Percentiles rank a stretch among this genome's conserved stretches.
Conservation (phyloP, 2,888 invertebrate genomes). For the Tipula confusa region DNA sequence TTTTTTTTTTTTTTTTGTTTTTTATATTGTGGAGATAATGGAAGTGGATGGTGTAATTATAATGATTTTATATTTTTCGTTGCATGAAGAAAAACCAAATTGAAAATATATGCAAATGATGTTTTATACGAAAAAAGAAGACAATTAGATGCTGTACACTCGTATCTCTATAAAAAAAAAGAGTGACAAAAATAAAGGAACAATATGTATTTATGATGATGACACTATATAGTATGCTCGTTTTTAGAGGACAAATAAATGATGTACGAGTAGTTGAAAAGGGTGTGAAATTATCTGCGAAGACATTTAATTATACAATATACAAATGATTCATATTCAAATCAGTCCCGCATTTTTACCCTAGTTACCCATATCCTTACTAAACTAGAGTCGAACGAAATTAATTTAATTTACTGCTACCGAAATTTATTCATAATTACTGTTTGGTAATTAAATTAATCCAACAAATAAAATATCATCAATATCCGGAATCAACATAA, state of each 20-base stretch:
- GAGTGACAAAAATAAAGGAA: background rate
- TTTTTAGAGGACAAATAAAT: background rate
- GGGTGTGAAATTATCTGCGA: background rate
- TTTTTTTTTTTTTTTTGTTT: too few relatives aligned
- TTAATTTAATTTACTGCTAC: background rate
- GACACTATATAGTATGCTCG: background rate
- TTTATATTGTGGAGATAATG: background rate
- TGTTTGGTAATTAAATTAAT: background rate
- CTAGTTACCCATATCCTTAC: background rate
- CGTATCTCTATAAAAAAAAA: background rate
- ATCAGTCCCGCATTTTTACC: background rate
- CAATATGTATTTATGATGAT: background rate
- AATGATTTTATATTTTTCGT: background rate
- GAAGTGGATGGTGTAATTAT: background rate
- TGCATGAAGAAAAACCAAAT: background rate
- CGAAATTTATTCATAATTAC: background rate
- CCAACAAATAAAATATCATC: background rate
- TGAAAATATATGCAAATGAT: background rate
- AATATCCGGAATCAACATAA: background rate
- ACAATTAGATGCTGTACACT: background rate
- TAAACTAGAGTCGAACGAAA: background rate
- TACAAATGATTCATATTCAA: background rate
- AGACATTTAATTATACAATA: conserved; percentile 3
- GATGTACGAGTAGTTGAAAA: background rate
- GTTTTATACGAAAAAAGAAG: background rate